Evolutionary conservation across 2,888 invertebrate species (phyloP).

Genomic region (Agapetus fuscipes): DNA sequence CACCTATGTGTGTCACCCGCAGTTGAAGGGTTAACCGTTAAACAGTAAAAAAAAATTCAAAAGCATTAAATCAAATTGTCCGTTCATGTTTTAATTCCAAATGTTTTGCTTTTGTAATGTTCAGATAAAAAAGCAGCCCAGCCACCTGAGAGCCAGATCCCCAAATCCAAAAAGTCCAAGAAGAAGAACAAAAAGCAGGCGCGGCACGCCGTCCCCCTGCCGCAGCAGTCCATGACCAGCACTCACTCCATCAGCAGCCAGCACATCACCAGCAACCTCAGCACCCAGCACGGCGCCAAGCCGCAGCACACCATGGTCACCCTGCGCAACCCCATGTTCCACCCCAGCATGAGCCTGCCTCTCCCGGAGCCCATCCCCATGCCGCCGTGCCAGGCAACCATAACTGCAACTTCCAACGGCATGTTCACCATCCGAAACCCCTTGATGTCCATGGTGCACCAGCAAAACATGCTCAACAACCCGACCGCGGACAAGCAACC

Average conservation of each 20-base stretch:
- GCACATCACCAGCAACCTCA: constrained; percentile 10
- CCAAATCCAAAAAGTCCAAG: constrained; percentile 39
- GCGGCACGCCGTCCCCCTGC: background rate
- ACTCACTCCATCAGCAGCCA: constrained; percentile 3
- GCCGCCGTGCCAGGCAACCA: constrained; percentile 40
- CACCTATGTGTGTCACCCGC: no score
- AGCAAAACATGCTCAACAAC: constrained; percentile 32
- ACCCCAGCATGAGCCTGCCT: constrained; percentile 40
- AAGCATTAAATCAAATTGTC: no score
- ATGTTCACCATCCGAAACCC: constrained; percentile 82
- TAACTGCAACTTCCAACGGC: constrained; percentile 48
- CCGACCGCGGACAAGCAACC: no score
- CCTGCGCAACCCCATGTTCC: constrained; percentile 69
- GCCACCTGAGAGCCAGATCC: background rate
- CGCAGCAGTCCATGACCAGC: background rate
- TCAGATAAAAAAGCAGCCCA: background rate
- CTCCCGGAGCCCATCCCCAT: constrained; percentile 41
- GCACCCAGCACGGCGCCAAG: constrained; percentile 20
- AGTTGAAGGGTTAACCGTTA: no score
- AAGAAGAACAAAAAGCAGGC: constrained; percentile 43
- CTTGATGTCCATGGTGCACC: constrained; percentile 46
- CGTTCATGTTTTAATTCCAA: no score
- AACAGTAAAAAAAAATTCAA: no score
- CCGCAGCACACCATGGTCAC: constrained; percentile 59
- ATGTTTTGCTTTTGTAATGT: background rate